Evolutionary conservation across 1,140 invertebrate species (phyloP).

Genomic region (Eulimnadia texana): DNA sequence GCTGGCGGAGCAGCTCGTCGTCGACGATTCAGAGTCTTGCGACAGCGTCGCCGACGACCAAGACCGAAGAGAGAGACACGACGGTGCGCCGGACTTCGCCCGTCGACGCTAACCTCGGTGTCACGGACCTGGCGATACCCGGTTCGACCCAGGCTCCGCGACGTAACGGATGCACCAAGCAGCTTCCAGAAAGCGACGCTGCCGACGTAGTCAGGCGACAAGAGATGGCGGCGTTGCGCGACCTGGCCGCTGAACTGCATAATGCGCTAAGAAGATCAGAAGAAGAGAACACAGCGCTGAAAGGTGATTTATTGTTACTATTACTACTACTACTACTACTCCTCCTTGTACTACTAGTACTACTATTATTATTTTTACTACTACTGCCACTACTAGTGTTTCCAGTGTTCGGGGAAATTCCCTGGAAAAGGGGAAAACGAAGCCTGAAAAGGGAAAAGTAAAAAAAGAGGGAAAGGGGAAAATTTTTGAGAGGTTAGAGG

Average conservation of each 20-base stretch:
- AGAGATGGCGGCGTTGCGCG: not conserved
- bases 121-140: not conserved
- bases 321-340: not conserved
- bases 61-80: not conserved
- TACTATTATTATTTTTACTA: not conserved
- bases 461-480: no score
- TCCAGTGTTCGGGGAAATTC: no score
- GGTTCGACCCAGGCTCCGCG: not conserved
- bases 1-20: not conserved
- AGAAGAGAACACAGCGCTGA: slow-evolving; percentile 3
- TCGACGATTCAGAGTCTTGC: not conserved
- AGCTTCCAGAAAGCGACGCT: not conserved
- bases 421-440: no score
- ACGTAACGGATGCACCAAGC: not conserved
- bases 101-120: slow-evolving; percentile 2
- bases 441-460: no score
- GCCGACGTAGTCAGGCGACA: not conserved
- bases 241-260: slow-evolving; percentile 3
- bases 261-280: not conserved
- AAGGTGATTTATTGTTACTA: slow-evolving; percentile 2
- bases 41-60: not conserved
- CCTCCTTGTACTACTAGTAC: not conserved
- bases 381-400: no score
- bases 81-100: slow-evolving; percentile 2
- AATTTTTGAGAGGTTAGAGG: no score